These are phyloP conservation scores for Vulpes lagopus DNA, from an alignment of 2,113 vertebrate species.

Conservation along the genomic window DNA sequence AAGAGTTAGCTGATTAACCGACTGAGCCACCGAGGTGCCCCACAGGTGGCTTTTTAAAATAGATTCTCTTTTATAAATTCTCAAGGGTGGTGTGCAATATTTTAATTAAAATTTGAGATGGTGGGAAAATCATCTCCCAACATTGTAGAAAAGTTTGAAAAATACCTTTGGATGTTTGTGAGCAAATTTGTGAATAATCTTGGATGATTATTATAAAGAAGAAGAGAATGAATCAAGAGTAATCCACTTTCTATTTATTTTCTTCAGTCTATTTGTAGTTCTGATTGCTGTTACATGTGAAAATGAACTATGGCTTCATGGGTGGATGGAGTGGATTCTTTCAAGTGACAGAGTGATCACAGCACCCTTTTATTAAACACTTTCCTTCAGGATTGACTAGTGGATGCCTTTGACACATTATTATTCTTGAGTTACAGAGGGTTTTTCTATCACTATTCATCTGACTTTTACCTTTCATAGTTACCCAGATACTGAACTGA, in stretches of 20 bases:
- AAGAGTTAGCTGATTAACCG: neutral
- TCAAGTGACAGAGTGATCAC: neutral
- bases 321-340: neutral
- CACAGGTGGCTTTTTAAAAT: neutral
- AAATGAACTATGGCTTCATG: neutral
- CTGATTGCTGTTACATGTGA: neutral
- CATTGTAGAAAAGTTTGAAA: constrained; percentile 14
- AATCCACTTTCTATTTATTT: neutral
- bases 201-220: neutral
- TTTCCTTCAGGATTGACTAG: neutral
- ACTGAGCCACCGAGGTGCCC: neutral
- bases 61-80: neutral
- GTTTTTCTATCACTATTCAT: neutral
- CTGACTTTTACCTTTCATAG: neutral
- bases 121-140: neutral
- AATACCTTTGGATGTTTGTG: neutral
- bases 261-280: neutral
- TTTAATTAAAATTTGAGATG: constrained; percentile 21
- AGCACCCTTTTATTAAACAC: neutral
- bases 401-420: neutral
- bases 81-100: neutral
- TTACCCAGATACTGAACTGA: neutral
- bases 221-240: neutral
- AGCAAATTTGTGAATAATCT: neutral
- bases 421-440: neutral